Conservation (phyloP, 1,140 invertebrate genomes). For the Anastatus disparis region DNA sequence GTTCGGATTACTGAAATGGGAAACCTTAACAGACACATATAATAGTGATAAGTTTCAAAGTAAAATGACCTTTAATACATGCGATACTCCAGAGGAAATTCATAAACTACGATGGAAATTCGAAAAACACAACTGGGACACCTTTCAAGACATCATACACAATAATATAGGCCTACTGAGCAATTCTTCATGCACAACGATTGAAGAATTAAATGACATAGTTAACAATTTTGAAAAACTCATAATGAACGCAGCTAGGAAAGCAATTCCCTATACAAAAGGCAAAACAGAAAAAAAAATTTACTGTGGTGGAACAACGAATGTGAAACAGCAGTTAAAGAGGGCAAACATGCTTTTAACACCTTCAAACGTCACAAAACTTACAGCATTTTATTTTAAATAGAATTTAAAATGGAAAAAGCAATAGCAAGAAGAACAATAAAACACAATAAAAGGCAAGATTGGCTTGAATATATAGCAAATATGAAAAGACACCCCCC, state of each 20-base stretch:
- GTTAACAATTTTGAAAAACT: neutral
- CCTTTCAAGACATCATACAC: neutral
- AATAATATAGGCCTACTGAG: neutral
- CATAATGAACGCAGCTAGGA: neutral
- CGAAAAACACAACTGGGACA: neutral
- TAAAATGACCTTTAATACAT: neutral
- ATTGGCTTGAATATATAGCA: neutral
- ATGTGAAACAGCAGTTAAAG: neutral
- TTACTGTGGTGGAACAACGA: neutral
- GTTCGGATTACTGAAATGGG: neutral
- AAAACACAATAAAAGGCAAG: neutral
- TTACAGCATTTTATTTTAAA: neutral
- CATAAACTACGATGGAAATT: neutral
- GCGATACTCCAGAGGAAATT: neutral
- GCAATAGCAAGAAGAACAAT: neutral
- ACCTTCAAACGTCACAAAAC: neutral
- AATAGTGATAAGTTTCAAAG: neutral
- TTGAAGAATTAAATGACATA: neutral
- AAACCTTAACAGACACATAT: neutral
- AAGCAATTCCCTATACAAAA: neutral
- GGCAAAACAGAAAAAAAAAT: neutral
- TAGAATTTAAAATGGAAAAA: neutral
- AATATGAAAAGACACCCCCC: constrained; percentile 15
- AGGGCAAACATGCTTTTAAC: neutral
- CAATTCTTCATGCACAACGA: neutral